Evolutionary conservation across 2,797 vertebrate species (phyloP), one percentile per base, ranked within the genome.

Genomic region (Malurus leucopterus): DNA sequence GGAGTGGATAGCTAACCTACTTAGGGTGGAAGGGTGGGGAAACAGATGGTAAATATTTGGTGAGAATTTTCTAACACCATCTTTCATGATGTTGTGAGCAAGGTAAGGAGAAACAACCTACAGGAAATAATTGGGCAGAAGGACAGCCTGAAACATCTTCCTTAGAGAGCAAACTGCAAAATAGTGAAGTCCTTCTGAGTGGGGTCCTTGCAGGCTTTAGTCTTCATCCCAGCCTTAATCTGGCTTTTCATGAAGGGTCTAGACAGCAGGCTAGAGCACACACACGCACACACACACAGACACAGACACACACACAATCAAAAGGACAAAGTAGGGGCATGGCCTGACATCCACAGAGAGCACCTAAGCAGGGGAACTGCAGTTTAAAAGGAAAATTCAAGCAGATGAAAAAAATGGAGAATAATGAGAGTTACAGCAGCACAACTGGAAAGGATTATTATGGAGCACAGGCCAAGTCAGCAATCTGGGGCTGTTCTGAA

Each of bases 1-100:
- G 64, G 71, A 90, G 78, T 88, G 85, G 73, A 75, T 93, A 92
- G 76, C 49, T 91, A 90, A 43, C 24, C 14, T 53, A 27, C 34
- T 73, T 36, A 36, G 36, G 36, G 36, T 36, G 36, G n/a, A 94
- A 84, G 34, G n/a, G 29, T 82, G 20, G 11, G 12, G 16, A 6
- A 75, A 55, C 11, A 59, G 36, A 1, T 3, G 53, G 57, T 29
- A 70, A 79, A 47, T 55, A 61, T 73, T 76, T 50, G 41, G n/a
- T 46, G 44, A 49, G 44, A 70, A 32, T 61, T 59, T 76, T 78
- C 24, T 69, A 38, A 72, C 21, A 15, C 12, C 0, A 0, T 24
- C 36, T 73, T 30, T 86, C 16, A 3, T 29, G 32, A 47, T 64
- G 14, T n/a, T 29, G 15, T 32, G 17, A 78, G 10, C 19, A 43